phyloP scores from a whole-genome alignment of 2,113 vertebrate species.

The Solea solea region DNA sequence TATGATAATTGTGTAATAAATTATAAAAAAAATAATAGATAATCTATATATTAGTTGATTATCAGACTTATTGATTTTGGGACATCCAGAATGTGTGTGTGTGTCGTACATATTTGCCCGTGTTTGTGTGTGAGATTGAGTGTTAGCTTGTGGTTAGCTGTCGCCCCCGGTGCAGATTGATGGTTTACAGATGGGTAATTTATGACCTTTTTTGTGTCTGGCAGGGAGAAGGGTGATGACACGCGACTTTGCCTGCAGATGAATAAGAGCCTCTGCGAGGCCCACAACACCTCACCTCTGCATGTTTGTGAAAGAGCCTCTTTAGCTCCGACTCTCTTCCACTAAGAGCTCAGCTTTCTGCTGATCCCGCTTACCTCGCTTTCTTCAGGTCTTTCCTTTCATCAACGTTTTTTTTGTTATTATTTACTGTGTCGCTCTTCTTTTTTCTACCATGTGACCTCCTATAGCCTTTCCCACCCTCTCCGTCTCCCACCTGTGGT shows the following conservation, averaged over 20 bases:
- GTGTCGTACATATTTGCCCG: constrained; percentile 56
- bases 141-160: constrained; percentile 50
- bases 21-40: no score
- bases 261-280: constrained; percentile 70
- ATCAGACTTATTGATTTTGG: no score
- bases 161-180: constrained; percentile 69
- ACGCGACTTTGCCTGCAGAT: constrained; percentile 70
- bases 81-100: not conserved
- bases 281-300: constrained; percentile 51
- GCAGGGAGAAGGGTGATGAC: constrained; percentile 70
- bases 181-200: constrained; percentile 77
- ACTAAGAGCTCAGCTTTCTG: constrained; percentile 29
- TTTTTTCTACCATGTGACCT: not conserved
- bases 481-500: constrained; percentile 18
- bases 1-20: no score
- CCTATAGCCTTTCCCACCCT: not conserved
- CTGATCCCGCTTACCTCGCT: constrained; percentile 9
- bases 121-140: constrained; percentile 56
- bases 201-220: constrained; percentile 73
- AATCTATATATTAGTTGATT: no score
- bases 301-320: constrained; percentile 59
- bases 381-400: constrained; percentile 3
- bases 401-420: not conserved
- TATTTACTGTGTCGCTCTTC: constrained; percentile 12
- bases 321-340: constrained; percentile 38